Percentiles rank a stretch among this genome's conserved stretches.
Evolutionary conservation across 2,113 vertebrate species (phyloP).

Genomic region (Callaeas wilsoni): DNA sequence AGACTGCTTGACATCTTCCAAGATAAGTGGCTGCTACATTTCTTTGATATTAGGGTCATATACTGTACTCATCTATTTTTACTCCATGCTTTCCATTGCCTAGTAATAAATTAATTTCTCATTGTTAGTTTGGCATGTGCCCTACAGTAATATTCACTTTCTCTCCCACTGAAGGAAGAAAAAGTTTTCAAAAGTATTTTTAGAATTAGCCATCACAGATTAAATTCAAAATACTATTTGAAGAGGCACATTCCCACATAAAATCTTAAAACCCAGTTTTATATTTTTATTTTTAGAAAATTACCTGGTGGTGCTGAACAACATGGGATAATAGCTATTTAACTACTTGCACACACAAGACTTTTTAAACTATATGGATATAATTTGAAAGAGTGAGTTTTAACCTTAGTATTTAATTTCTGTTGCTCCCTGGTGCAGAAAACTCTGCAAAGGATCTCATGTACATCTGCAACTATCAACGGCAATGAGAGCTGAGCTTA

Average conservation of each 20-base stretch:
- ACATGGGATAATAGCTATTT: not conserved
- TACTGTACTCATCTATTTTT: constrained; percentile 84
- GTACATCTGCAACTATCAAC: not conserved
- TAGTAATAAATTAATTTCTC: constrained; percentile 83
- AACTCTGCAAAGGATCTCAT: not conserved
- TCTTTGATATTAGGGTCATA: constrained; percentile 73
- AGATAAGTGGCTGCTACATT: constrained; percentile 69
- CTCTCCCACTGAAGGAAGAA: constrained; percentile 42
- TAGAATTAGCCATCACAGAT: not conserved
- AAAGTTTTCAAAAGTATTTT: constrained; percentile 48
- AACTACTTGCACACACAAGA: not conserved
- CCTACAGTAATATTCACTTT: constrained; percentile 61
- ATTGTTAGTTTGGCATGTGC: constrained; percentile 65
- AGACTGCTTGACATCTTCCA: constrained; percentile 70
- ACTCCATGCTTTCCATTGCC: constrained; percentile 75
- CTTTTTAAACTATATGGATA: not conserved
- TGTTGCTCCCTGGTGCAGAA: not conserved
- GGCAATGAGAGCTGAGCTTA: not conserved
- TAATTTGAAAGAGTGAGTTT: not conserved
- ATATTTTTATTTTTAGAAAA: not conserved
- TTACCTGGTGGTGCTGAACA: not conserved
- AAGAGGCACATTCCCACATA: not conserved
- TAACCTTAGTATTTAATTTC: not conserved
- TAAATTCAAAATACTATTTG: constrained; percentile 15
- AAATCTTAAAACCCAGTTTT: not conserved